Conservation (phyloP, 2,113 vertebrate species). For the Oophaga pumilio region DNA sequence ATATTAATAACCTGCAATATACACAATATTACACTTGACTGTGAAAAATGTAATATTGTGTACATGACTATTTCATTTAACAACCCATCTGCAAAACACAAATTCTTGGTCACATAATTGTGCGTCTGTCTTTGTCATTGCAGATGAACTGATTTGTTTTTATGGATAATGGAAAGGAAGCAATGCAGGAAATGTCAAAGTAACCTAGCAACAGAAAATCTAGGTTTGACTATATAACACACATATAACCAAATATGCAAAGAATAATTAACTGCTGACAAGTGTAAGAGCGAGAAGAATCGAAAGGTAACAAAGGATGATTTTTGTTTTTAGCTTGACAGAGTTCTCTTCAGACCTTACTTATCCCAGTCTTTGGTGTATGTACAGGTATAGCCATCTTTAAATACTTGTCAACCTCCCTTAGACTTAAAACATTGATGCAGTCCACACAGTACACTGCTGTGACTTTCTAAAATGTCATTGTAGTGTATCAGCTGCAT, state of each 20-base stretch:
- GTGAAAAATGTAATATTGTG: neutral
- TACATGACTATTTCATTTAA: neutral
- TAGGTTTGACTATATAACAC: conserved; percentile 21
- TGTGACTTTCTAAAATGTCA: too few species aligned
- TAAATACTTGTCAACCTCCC: too few species aligned
- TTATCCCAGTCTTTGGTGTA: neutral
- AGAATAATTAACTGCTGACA: conserved; percentile 21
- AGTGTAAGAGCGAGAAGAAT: neutral
- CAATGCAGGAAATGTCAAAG: conserved; percentile 4
- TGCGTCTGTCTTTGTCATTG: neutral
- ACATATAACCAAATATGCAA: conserved; percentile 23
- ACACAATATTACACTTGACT: neutral
- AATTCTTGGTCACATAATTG: neutral
- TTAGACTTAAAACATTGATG: too few species aligned
- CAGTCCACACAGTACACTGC: too few species aligned
- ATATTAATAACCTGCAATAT: neutral
- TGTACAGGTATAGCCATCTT: neutral
- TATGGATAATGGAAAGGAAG: neutral
- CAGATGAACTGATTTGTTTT: conserved; percentile 22
- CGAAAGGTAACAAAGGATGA: neutral
- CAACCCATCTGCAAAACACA: neutral
- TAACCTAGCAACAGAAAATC: conserved; percentile 22
- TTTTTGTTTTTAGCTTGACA: neutral
- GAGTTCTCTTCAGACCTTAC: neutral
- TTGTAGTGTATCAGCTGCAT: too few species aligned